Evolutionary conservation across 2,797 vertebrate species (phyloP).

Genomic region (Protonibea diacanthus): DNA sequence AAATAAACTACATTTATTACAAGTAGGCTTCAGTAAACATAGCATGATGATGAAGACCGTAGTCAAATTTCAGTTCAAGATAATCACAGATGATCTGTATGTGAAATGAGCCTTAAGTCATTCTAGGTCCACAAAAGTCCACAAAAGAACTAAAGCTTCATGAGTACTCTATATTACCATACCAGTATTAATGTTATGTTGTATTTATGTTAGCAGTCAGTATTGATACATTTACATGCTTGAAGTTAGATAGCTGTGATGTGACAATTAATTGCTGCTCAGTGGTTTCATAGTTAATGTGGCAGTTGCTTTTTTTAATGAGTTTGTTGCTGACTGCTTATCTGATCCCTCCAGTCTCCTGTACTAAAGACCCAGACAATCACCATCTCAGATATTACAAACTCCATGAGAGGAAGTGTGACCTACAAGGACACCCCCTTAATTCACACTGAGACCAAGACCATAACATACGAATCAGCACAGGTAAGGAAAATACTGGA

Average conservation of each 20-base stretch:
- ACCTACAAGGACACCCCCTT: slow-evolving; percentile 94
- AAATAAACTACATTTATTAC: too few species aligned
- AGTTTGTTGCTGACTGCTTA: slow-evolving; percentile 44
- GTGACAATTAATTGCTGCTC: neutral
- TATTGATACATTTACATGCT: neutral
- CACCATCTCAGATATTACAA: slow-evolving; percentile 94
- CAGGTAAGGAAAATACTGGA: slow-evolving; percentile 85
- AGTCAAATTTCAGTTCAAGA: neutral
- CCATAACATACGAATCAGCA: slow-evolving; percentile 97
- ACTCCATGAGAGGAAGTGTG: slow-evolving; percentile 89
- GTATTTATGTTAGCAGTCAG: neutral
- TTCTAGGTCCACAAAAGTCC: neutral
- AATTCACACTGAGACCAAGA: slow-evolving; percentile 99
- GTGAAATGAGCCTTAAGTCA: neutral
- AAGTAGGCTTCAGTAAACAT: too few species aligned
- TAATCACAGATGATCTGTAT: neutral
- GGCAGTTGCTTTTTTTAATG: slow-evolving; percentile 5
- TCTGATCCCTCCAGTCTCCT: slow-evolving; percentile 87
- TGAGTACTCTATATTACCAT: neutral
- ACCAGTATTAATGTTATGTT: too few species aligned
- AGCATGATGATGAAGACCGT: neutral
- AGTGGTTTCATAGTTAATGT: neutral
- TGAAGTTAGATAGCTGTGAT: neutral
- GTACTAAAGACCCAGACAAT: slow-evolving; percentile 96
- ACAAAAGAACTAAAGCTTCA: neutral